These are phyloP conservation scores for Rhynchonycteris naso DNA, from an alignment of 2,797 vertebrate genomes.

Conservation along the genomic window DNA sequence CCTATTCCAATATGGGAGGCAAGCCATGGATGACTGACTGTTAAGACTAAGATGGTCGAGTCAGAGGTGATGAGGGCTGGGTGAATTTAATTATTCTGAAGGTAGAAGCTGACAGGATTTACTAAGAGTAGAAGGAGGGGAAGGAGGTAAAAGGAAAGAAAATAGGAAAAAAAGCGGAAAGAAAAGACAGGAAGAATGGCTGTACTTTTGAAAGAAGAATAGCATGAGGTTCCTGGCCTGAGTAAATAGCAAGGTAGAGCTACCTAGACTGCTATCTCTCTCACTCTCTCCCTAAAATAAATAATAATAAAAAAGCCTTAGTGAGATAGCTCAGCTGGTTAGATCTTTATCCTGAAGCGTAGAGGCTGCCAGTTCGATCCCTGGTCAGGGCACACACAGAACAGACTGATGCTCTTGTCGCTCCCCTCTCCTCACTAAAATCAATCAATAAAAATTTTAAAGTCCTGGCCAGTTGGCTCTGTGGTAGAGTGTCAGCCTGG, in stretches of 20 bases:
- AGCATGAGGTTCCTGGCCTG: neutral
- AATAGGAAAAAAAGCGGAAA: neutral
- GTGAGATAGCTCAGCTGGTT: no score
- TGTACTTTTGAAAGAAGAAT: neutral
- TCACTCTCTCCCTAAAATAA: no score
- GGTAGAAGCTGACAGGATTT: neutral
- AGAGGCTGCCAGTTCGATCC: no score
- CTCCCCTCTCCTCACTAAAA: no score
- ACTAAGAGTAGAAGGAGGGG: neutral
- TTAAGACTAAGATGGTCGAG: neutral
- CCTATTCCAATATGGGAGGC: neutral
- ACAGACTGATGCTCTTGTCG: no score
- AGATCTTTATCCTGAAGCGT: no score
- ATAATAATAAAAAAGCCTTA: no score
- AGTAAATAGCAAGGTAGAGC: neutral
- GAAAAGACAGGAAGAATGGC: neutral
- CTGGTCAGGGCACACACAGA: no score
- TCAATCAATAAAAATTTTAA: no score
- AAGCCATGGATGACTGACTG: neutral
- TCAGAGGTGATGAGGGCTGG: neutral
- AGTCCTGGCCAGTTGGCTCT: no score
- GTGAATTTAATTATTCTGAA: neutral
- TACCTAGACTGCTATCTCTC: no score
- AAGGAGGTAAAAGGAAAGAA: neutral
- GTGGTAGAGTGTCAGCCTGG: no score